Percentiles rank a stretch among this genome's conserved stretches.
These are phyloP conservation scores for Hirtodrosophila cameraria DNA, from an alignment of 2,888 invertebrate genomes.

Conservation along the genomic window DNA sequence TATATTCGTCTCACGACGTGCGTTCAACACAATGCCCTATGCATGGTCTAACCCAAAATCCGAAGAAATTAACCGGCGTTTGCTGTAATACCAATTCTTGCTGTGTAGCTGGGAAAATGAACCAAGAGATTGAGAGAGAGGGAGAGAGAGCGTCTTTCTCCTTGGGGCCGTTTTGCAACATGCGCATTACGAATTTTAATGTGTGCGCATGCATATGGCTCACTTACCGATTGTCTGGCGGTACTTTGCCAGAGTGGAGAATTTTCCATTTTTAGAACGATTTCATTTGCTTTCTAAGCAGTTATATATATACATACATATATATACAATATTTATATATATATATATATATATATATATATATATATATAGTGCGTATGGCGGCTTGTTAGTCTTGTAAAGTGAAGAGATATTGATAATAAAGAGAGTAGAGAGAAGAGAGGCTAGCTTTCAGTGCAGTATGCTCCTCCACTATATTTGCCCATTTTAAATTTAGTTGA, in stretches of 20 bases:
- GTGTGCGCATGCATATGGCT: slow-evolving; percentile 24
- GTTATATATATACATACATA: not conserved
- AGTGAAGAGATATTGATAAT: not conserved
- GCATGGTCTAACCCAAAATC: too few species aligned
- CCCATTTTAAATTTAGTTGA: slow-evolving; percentile 66
- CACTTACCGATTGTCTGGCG: slow-evolving; percentile 1
- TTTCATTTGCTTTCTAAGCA: slow-evolving; percentile 36
- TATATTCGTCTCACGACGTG: too few species aligned
- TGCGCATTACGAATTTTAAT: slow-evolving; percentile 66
- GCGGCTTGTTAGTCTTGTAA: slow-evolving; percentile 3
- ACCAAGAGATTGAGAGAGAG: not conserved
- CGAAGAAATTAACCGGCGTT: too few species aligned
- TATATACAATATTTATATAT: not conserved
- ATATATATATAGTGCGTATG: slow-evolving; percentile 4
- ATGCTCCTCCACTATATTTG: slow-evolving; percentile 26
- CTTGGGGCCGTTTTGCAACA: slow-evolving; percentile 30
- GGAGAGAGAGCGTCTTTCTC: slow-evolving; percentile 8
- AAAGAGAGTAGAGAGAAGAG: slow-evolving; percentile 19
- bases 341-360: not conserved
- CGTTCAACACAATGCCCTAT: too few species aligned
- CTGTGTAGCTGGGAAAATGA: not conserved
- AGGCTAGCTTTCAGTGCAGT: slow-evolving; percentile 12
- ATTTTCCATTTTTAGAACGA: slow-evolving; percentile 61
- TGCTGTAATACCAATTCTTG: slow-evolving; percentile 1
- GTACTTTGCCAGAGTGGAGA: slow-evolving; percentile 25